Evolutionary conservation across 2,113 vertebrate species (phyloP).

Genomic region (Andinoacara biseriatus): DNA sequence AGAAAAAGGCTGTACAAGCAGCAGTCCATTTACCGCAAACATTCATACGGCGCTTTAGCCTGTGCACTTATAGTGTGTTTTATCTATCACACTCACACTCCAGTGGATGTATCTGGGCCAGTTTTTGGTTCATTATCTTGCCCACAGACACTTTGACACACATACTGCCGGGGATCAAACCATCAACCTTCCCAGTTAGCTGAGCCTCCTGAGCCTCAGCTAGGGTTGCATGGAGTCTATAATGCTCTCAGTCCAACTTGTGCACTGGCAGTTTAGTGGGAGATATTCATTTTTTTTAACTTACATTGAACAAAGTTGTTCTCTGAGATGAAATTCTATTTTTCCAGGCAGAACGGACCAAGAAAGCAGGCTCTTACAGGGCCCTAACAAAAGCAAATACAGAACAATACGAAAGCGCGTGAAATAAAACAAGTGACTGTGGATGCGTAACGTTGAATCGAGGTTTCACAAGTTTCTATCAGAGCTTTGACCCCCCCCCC

Average conservation of each 20-base stretch:
- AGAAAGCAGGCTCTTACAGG: too few relatives aligned
- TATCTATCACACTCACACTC: not conserved
- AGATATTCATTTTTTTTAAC: not conserved
- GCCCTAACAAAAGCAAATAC: too few relatives aligned
- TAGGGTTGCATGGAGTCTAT: not conserved
- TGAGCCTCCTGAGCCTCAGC: not conserved
- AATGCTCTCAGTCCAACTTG: not conserved
- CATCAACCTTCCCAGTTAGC: not conserved
- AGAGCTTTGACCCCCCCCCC: not conserved
- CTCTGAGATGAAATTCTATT: not conserved
- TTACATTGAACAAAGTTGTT: not conserved
- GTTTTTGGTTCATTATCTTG: conserved; percentile 1
- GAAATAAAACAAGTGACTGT: too few relatives aligned
- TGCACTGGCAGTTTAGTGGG: not conserved
- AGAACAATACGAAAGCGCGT: too few relatives aligned
- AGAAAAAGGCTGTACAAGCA: not conserved
- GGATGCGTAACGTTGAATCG: not conserved
- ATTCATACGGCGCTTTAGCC: not conserved
- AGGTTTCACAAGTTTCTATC: not conserved
- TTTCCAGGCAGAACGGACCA: not conserved
- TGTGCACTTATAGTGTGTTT: not conserved
- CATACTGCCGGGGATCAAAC: too few relatives aligned
- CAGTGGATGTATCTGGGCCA: not conserved
- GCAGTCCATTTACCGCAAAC: not conserved
- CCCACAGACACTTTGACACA: not conserved